Evolutionary conservation across 2,797 vertebrate species (phyloP).

Genomic region (Sardinella longiceps): DNA sequence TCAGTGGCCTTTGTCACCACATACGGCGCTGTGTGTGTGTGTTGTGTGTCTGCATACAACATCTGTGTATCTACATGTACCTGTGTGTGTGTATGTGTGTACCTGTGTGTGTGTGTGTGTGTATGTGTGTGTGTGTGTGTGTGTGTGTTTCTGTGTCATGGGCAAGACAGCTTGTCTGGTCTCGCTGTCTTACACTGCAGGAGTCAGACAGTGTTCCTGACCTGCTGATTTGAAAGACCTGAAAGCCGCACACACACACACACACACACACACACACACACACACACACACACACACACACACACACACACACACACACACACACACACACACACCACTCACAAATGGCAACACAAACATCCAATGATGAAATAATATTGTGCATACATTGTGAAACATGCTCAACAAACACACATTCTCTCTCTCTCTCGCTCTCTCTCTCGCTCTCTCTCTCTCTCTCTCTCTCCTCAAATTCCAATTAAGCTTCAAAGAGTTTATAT

Average conservation of each 20-base stretch:
- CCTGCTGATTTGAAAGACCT: neutral
- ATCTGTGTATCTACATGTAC: too few species aligned
- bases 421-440: neutral
- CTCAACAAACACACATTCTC: too few species aligned
- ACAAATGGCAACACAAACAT: too few species aligned
- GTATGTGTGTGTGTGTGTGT: neutral
- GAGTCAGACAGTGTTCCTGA: neutral
- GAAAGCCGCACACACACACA: neutral
- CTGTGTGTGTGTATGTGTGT: conserved; percentile 4
- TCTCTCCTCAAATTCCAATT: neutral
- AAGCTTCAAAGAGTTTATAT: too few species aligned
- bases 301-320: neutral
- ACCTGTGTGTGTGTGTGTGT: neutral
- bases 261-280: neutral
- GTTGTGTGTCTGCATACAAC: too few species aligned
- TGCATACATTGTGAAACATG: too few species aligned
- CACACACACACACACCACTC: too few species aligned
- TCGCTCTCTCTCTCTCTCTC: neutral
- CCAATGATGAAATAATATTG: too few species aligned
- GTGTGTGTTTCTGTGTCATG: neutral
- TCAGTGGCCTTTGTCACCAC: neutral
- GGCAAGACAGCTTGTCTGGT: neutral
- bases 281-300: neutral
- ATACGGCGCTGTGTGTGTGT: neutral
- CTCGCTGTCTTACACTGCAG: neutral